A percentile compares a stretch with the other conserved stretches of the same genome.
Evolutionary conservation across 2,888 invertebrate species (phyloP).

Genomic region (Leptopilina drosophilae): DNA sequence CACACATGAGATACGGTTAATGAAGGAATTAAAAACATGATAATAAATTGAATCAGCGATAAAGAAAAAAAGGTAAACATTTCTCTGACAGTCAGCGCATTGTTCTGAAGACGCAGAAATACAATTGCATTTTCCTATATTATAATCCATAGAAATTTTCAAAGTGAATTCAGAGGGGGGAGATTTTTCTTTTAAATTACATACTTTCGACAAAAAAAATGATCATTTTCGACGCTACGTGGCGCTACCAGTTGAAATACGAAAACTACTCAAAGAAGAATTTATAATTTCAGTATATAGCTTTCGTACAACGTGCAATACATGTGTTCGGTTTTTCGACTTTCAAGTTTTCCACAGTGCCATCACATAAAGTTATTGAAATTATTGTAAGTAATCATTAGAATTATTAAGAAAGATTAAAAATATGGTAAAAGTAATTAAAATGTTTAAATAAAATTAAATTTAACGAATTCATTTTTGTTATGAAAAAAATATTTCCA

Average conservation of each 20-base stretch:
- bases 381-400: conserved; percentile 3
- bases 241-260: conserved; percentile 2
- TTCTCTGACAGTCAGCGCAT: background rate
- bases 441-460: too few relatives aligned
- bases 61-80: background rate
- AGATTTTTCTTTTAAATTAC: background rate
- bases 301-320: conserved; percentile 1
- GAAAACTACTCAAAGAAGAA: background rate
- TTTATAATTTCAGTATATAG: conserved; percentile 7
- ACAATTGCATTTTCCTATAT: background rate
- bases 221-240: background rate
- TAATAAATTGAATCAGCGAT: background rate
- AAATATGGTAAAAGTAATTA: too few relatives aligned
- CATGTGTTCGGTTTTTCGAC: background rate
- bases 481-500: too few relatives aligned
- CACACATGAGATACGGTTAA: background rate
- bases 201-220: background rate
- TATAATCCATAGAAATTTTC: background rate
- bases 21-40: conserved; percentile 11
- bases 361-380: background rate
- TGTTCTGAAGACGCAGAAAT: background rate
- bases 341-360: background rate
- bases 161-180: background rate
- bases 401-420: too few relatives aligned
- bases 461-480: too few relatives aligned